Conservation (phyloP, 2,888 invertebrate genomes). For the Drosophila pegasa region DNA sequence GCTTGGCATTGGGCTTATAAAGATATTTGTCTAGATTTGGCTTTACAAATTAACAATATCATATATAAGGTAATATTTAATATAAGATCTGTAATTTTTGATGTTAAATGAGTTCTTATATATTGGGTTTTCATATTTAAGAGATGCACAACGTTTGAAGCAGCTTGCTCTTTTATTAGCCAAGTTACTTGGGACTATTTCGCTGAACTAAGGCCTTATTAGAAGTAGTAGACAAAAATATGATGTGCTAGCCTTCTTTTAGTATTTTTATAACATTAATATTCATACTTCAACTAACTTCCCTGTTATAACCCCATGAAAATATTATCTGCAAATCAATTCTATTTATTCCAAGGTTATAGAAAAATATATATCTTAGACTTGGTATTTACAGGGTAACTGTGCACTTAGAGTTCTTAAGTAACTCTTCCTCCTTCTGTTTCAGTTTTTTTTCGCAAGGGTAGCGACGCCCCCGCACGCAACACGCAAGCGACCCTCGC, state of each 20-base stretch:
- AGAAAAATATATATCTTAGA: too few species aligned
- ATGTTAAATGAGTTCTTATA: too few species aligned
- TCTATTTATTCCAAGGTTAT: neutral
- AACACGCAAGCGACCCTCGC: constrained; percentile 20
- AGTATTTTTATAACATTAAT: neutral
- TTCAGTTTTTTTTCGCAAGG: constrained; percentile 39
- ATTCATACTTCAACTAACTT: neutral
- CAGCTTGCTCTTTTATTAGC: neutral
- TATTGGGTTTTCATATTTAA: too few species aligned
- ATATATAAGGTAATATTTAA: neutral
- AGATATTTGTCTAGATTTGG: neutral
- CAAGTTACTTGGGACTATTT: neutral
- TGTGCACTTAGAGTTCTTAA: neutral
- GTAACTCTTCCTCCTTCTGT: neutral
- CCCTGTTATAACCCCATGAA: neutral
- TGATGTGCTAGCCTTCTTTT: neutral
- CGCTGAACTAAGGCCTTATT: neutral
- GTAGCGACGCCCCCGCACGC: constrained; percentile 36
- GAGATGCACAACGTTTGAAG: neutral
- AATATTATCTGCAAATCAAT: neutral
- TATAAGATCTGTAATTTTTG: neutral
- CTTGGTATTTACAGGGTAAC: constrained; percentile 4
- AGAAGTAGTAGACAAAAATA: neutral
- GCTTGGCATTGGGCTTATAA: fast-evolving
- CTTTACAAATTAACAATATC: neutral